Evolutionary conservation across 2,888 invertebrate species (phyloP).

Genomic region (Aporophyla nigra): DNA sequence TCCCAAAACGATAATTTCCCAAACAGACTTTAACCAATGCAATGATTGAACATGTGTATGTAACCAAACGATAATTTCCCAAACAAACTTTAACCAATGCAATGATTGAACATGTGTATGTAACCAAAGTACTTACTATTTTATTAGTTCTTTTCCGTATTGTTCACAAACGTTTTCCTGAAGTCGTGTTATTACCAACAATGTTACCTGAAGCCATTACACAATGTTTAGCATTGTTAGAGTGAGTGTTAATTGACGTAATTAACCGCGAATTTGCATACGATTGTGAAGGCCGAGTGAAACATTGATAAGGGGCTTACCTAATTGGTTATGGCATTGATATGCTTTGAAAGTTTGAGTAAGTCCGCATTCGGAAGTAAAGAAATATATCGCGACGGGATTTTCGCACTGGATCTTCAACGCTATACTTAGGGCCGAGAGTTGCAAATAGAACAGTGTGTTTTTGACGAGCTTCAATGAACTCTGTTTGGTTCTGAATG

Average conservation of each 20-base stretch:
- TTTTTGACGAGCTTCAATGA: too few relatives aligned
- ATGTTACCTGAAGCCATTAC: conserved; percentile 39
- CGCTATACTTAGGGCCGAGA: too few relatives aligned
- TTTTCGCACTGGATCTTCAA: too few relatives aligned
- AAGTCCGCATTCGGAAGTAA: background rate
- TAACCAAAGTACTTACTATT: background rate
- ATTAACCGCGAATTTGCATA: conserved; percentile 44
- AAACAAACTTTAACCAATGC: too few relatives aligned
- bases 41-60: background rate
- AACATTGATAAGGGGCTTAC: conserved; percentile 17
- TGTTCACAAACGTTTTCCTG: conserved; percentile 40
- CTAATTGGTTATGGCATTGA: conserved; percentile 37
- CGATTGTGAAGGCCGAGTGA: conserved; percentile 44
- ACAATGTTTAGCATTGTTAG: conserved; percentile 36
- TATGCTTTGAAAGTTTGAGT: conserved; percentile 26
- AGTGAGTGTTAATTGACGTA: conserved; percentile 34
- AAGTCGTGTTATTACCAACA: background rate
- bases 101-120: background rate
- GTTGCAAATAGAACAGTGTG: too few relatives aligned
- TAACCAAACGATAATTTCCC: too few relatives aligned
- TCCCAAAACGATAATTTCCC: background rate
- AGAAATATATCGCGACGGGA: too few relatives aligned
- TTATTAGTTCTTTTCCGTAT: background rate
- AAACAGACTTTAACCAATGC: too few relatives aligned
- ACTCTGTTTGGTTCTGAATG: too few relatives aligned